Conservation (phyloP, 2,797 vertebrate species). For the Helostoma temminkii region DNA sequence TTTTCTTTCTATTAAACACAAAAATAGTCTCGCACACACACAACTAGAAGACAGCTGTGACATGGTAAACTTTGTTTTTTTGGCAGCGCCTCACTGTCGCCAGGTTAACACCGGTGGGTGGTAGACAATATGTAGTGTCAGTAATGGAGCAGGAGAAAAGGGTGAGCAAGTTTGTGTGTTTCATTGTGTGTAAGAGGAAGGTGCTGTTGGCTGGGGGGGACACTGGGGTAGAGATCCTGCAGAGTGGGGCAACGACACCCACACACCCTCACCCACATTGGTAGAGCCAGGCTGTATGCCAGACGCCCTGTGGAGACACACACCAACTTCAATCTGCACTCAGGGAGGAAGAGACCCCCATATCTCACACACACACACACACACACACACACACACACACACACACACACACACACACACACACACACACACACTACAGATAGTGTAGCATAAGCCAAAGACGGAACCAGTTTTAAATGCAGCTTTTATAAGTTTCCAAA, state of each 20-base stretch:
- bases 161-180: conserved; percentile 41
- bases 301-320: conserved; percentile 75
- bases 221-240: conserved; percentile 65
- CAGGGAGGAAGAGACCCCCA: conserved; percentile 56
- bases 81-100: conserved; percentile 69
- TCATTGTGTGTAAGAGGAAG: conserved; percentile 43
- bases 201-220: conserved; percentile 38
- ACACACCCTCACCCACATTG: conserved; percentile 79
- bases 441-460: conserved; percentile 39
- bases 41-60: conserved; percentile 77
- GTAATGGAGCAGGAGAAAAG: conserved; percentile 76
- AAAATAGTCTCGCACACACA: conserved; percentile 60
- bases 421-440: conserved; percentile 23
- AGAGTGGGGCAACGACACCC: conserved; percentile 81
- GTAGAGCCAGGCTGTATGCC: conserved; percentile 73
- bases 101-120: conserved; percentile 84
- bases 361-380: conserved; percentile 9
- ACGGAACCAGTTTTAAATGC: conserved; percentile 46
- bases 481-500: conserved; percentile 26
- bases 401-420: conserved; percentile 21
- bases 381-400: conserved; percentile 21
- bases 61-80: conserved; percentile 76
- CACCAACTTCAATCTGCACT: conserved; percentile 70
- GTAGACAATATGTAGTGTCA: conserved; percentile 85
- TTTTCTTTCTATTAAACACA: conserved; percentile 59